phyloP scores from a whole-genome alignment of 2,888 invertebrate species.

The Megamerina dolium region DNA sequence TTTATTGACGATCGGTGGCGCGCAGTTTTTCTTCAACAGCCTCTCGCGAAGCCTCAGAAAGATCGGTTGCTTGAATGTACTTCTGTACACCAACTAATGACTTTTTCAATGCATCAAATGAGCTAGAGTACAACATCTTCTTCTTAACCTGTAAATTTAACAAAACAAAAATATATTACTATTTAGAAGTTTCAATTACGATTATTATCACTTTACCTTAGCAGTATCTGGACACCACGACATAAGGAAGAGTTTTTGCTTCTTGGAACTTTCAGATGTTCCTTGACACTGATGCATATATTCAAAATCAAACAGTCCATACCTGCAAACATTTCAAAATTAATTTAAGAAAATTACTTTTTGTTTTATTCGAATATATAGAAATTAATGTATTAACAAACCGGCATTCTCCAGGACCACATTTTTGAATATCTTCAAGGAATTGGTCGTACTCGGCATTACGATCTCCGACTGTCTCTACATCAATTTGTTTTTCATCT shows the following conservation, averaged over 20 bases:
- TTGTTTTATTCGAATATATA: slow-evolving; percentile 1
- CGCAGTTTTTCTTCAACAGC: slow-evolving; percentile 91
- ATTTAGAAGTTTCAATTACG: not conserved
- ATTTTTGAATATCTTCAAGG: slow-evolving; percentile 85
- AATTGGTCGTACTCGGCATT: slow-evolving; percentile 92
- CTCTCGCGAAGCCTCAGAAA: slow-evolving; percentile 88
- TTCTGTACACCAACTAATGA: slow-evolving; percentile 94
- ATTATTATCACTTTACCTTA: slow-evolving; percentile 54
- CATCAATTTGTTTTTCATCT: slow-evolving; percentile 93
- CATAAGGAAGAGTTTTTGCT: slow-evolving; percentile 96
- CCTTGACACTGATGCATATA: slow-evolving; percentile 97
- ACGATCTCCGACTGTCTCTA: slow-evolving; percentile 84
- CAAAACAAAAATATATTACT: slow-evolving; percentile 2
- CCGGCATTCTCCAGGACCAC: slow-evolving; percentile 92
- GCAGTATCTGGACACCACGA: slow-evolving; percentile 99
- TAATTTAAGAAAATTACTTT: not conserved
- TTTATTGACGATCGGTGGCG: slow-evolving; percentile 92
- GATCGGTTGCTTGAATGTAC: slow-evolving; percentile 94
- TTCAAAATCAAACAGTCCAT: slow-evolving; percentile 96
- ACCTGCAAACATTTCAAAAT: slow-evolving; percentile 51
- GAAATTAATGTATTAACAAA: slow-evolving; percentile 28
- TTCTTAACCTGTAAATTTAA: slow-evolving; percentile 57
- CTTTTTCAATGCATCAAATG: slow-evolving; percentile 96
- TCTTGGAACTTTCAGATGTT: slow-evolving; percentile 93
- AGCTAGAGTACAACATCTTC: slow-evolving; percentile 87